These are phyloP conservation scores for Lamellibrachia satsuma DNA, from an alignment of 2,888 invertebrate genomes.

Conservation along the genomic window DNA sequence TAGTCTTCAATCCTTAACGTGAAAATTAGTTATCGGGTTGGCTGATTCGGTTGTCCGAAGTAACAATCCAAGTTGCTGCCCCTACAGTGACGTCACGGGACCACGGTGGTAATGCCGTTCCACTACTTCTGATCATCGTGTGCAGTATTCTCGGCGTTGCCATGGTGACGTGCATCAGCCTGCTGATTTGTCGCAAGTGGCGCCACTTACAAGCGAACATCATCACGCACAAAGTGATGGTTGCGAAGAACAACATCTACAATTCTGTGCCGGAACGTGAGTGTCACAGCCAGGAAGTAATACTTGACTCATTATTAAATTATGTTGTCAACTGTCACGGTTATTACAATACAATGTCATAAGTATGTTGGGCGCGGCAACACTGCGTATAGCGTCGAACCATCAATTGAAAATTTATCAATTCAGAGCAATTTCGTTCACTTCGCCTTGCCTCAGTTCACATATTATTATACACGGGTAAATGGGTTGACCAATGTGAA, in stretches of 20 bases:
- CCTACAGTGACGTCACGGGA: neutral
- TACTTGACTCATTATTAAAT: neutral
- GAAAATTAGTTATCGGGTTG: neutral
- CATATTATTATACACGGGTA: too few species aligned
- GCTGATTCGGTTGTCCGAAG: neutral
- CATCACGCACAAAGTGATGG: neutral
- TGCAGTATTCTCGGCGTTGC: neutral
- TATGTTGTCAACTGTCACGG: neutral
- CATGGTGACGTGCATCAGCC: neutral
- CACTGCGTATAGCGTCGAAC: too few species aligned
- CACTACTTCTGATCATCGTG: neutral
- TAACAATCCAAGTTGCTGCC: neutral
- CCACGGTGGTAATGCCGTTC: neutral
- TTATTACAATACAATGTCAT: neutral
- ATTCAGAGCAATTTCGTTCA: too few species aligned
- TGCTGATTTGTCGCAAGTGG: neutral
- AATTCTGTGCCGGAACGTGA: neutral
- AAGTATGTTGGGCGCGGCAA: too few species aligned
- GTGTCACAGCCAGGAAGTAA: neutral
- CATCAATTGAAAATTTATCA: too few species aligned
- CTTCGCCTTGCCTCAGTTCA: too few species aligned
- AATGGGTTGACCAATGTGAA: too few species aligned
- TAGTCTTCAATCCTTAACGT: neutral
- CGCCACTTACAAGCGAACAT: slow-evolving; percentile 10
- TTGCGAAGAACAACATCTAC: slow-evolving; percentile 1